Conservation (phyloP, 2,113 vertebrate genomes). For the Theropithecus gelada region DNA sequence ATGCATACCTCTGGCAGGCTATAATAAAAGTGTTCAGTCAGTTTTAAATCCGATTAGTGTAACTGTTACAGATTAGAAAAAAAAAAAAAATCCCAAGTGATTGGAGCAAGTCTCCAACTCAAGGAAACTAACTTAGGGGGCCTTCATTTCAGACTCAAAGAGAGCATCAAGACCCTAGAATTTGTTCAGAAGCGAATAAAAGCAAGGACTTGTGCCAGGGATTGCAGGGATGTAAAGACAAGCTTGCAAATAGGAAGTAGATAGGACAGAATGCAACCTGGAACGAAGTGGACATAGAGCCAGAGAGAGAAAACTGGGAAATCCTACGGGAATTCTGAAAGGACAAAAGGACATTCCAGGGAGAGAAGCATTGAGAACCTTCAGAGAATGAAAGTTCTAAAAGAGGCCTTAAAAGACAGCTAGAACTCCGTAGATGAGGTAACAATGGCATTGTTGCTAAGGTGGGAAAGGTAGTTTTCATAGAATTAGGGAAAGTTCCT, state of each 20-base stretch:
- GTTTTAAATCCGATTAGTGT: conserved; percentile 81
- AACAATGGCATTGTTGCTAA: not conserved
- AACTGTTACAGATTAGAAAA: conserved; percentile 75
- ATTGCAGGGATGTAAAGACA: not conserved
- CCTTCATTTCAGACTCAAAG: not conserved
- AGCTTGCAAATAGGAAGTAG: not conserved
- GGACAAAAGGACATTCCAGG: not conserved
- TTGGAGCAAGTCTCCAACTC: conserved; percentile 54
- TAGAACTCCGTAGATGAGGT: not conserved
- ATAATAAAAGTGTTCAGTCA: conserved; percentile 76
- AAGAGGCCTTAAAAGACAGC: not conserved
- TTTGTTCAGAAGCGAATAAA: conserved; percentile 15
- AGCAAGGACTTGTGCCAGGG: not conserved
- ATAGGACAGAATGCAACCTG: not conserved
- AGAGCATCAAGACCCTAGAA: conserved; percentile 8
- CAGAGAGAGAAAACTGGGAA: not conserved
- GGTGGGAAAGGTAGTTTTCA: not conserved
- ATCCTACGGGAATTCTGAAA: not conserved
- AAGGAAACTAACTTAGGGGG: conserved; percentile 29
- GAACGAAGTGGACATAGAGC: not conserved
- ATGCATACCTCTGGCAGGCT: conserved; percentile 73
- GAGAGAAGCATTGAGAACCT: not conserved
- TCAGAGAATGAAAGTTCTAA: not conserved
- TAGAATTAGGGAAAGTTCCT: not conserved
- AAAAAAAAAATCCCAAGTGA: conserved; percentile 70